Conservation (phyloP, 2,113 vertebrate species). For the Otus sunia region DNA sequence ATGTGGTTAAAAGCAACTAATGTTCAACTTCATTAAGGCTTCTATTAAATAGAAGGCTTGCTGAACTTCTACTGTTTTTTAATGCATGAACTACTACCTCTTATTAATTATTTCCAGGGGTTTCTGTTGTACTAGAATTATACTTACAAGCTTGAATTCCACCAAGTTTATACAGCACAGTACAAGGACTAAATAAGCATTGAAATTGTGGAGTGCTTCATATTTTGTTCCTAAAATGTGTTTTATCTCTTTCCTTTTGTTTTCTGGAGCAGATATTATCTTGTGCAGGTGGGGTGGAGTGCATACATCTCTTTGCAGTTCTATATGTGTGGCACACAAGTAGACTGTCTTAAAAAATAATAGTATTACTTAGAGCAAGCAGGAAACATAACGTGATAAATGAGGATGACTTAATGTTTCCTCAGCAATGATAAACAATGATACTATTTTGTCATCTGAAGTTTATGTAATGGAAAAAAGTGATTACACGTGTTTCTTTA, state of each 20-base stretch:
- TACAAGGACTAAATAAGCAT: not conserved
- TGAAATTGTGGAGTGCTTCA: not conserved
- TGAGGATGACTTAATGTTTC: conserved; percentile 37
- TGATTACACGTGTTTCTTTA: conserved; percentile 64
- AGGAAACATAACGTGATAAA: conserved; percentile 51
- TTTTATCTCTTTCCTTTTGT: not conserved
- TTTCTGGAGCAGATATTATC: not conserved
- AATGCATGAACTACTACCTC: not conserved
- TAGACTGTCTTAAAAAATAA: not conserved
- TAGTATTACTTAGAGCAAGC: not conserved
- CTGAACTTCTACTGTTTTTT: conserved; percentile 33
- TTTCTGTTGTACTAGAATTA: conserved; percentile 12
- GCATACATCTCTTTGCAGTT: not conserved
- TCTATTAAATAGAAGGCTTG: conserved; percentile 51
- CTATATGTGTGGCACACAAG: not conserved
- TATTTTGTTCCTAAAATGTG: not conserved
- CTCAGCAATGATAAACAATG: conserved; percentile 26
- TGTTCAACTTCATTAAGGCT: conserved; percentile 64
- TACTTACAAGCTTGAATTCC: conserved; percentile 22
- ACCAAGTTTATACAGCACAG: not conserved
- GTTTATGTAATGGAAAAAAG: conserved; percentile 51
- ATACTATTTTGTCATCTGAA: conserved; percentile 31
- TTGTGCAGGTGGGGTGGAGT: not conserved
- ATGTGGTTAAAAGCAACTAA: conserved; percentile 63
- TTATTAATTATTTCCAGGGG: conserved; percentile 42